phyloP scores from a whole-genome alignment of 2,888 invertebrate species.

The Frankliniella intonsa region DNA sequence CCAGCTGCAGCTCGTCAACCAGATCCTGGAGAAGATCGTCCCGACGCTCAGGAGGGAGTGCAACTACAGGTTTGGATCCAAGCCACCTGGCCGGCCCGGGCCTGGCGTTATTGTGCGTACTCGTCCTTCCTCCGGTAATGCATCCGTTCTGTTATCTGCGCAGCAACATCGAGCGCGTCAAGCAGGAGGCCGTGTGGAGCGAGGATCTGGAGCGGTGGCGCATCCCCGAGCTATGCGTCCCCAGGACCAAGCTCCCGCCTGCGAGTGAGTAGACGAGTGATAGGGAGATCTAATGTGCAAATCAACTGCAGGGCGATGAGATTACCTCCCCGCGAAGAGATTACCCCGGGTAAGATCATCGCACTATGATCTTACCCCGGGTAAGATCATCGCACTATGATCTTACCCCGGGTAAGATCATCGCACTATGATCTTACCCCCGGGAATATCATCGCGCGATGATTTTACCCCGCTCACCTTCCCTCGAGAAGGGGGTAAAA shows the following conservation, averaged over 20 bases:
- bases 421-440: no score
- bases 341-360: no score
- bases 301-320: no score
- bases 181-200: constrained; percentile 65
- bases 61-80: constrained; percentile 53
- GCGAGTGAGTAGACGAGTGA: constrained; percentile 51
- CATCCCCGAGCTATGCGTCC: constrained; percentile 62
- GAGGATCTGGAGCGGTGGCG: constrained; percentile 68
- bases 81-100: not conserved
- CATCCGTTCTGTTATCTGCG: not conserved
- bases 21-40: constrained; percentile 61
- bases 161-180: constrained; percentile 65
- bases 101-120: constrained; percentile 33
- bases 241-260: constrained; percentile 64
- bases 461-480: no score
- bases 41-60: constrained; percentile 67
- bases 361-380: no score
- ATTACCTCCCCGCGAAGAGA: no score
- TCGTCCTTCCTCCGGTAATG: not conserved
- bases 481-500: no score
- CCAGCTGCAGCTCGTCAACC: constrained; percentile 61
- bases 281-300: no score
- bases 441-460: no score
- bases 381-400: no score
- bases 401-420: no score